Base-by-base conservation (phyloP, 2,113 vertebrate species). In the Aphyosemion australe region DNA sequence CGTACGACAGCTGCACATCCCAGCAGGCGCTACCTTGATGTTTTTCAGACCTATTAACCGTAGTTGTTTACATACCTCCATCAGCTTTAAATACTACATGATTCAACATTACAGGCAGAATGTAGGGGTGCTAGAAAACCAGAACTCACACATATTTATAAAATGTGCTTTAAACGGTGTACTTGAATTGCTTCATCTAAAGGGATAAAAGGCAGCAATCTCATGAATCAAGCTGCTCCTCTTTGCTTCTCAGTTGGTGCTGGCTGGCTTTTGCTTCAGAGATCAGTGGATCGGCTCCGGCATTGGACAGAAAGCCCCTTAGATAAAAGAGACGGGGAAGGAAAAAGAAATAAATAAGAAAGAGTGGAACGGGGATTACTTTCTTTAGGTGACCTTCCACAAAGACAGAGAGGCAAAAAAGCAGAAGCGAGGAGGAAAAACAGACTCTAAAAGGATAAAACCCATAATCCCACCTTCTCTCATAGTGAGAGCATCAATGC, bases 361-460 rank as follows among this genome's bases (percentile, higher is more conserved):
- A 80, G 82, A 74, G 80, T 74, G 69, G 79, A 84, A 83, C 74
- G 75, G 74, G 84, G 83, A 89, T 91, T 89, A 87, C 74, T 87
- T 92, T 83, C 86, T 90, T 91, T 81, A 86, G 83, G 80, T 89
- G 91, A 92, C 89, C 92, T 93, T 92, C 80, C 53, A 66, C 48
- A 53, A 71, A 65, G 75, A 67, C 54, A 61, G 52, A 67, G 55
- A 69, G 46, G 34, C 32, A 57, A 55, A 72, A 63, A 66, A 37
- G 20, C 50, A 65, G 67, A 73, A 41, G 59, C 48, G n/a, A 47
- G 26, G 67, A 74, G 55, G 74, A 72, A 70, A 82, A 79, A 73
- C 68, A 48, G 68, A 71, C 80, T 86, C 70, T 83, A 67, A 80
- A 75, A 69, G 72, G 75, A 75, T 89, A 78, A 86, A 84, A 77